These are phyloP conservation scores for Chrysaora quinquecirrha DNA, from an alignment of 30 jellyfish, hydroid and myxozoan species.

Conservation along the genomic window DNA sequence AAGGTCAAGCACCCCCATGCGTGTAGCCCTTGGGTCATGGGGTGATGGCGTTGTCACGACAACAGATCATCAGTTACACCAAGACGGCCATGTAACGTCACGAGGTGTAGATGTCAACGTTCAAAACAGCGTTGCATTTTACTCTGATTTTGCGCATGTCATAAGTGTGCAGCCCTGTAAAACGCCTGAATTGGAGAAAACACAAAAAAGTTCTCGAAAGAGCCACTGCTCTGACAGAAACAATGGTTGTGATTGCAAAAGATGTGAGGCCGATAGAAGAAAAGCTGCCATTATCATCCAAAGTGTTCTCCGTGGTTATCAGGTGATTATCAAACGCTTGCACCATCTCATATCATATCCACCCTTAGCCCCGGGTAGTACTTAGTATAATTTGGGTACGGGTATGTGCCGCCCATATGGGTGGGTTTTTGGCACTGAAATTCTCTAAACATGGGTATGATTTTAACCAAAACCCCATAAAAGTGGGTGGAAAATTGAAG, in stretches of 20 bases:
- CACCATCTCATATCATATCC: too few species aligned
- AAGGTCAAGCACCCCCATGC: constrained; percentile 12
- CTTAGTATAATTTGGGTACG: too few species aligned
- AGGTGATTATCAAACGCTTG: constrained; percentile 46
- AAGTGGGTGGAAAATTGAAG: too few species aligned
- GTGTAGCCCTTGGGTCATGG: constrained; percentile 52
- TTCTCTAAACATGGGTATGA: too few species aligned
- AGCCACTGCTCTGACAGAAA: neutral
- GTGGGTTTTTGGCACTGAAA: too few species aligned
- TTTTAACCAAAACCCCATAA: too few species aligned
- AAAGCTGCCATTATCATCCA: constrained; percentile 69
- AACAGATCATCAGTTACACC: neutral
- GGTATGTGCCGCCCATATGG: too few species aligned
- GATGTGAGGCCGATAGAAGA: constrained; percentile 16
- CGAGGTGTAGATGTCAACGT: constrained; percentile 46
- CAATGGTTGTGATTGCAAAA: neutral
- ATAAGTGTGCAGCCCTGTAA: neutral
- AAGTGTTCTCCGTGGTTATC: constrained; percentile 66
- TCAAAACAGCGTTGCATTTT: constrained; percentile 37
- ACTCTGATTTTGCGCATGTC: constrained; percentile 29
- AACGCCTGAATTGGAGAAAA: neutral
- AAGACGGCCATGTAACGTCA: constrained; percentile 41
- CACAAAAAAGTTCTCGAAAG: neutral
- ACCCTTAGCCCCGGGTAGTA: too few species aligned
- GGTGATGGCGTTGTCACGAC: constrained; percentile 62